These are phyloP conservation scores for Chloropsis hardwickii DNA, from an alignment of 2,113 vertebrate species.

Conservation along the genomic window DNA sequence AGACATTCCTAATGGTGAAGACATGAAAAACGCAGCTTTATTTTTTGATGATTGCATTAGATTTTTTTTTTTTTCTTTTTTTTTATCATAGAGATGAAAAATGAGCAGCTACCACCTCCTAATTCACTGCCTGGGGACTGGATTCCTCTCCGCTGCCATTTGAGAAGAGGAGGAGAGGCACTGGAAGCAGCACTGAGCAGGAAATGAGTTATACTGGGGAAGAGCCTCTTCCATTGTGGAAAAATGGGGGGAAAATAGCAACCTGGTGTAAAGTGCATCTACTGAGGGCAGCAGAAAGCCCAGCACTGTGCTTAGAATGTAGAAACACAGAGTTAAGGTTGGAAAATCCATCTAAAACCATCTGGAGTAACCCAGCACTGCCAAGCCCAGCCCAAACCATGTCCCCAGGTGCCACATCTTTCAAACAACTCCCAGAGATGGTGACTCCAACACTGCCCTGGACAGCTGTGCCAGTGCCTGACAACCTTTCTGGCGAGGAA, in stretches of 20 bases:
- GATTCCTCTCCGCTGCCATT: neutral
- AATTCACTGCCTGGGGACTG: neutral
- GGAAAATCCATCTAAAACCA: neutral
- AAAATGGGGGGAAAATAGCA: neutral
- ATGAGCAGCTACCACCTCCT: conserved; percentile 26
- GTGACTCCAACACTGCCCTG: neutral
- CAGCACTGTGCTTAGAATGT: neutral
- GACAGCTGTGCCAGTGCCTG: neutral
- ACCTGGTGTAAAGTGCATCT: fast-evolving
- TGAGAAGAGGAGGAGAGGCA: neutral
- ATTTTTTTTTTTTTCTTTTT: conserved; percentile 33
- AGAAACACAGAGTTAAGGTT: too few species aligned
- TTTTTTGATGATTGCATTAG: conserved; percentile 62
- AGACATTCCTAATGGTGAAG: conserved; percentile 15
- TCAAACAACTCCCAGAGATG: neutral
- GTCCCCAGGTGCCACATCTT: neutral
- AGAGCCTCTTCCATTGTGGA: neutral
- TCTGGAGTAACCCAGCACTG: neutral
- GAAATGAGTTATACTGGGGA: neutral
- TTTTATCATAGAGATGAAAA: conserved; percentile 33
- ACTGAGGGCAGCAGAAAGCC: neutral
- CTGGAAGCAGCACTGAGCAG: neutral
- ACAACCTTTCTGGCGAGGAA: too few species aligned
- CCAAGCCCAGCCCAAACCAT: neutral
- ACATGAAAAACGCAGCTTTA: conserved; percentile 50